These are phyloP conservation scores for Bemisia tabaci DNA, from an alignment of 1,140 invertebrate genomes.

Conservation along the genomic window DNA sequence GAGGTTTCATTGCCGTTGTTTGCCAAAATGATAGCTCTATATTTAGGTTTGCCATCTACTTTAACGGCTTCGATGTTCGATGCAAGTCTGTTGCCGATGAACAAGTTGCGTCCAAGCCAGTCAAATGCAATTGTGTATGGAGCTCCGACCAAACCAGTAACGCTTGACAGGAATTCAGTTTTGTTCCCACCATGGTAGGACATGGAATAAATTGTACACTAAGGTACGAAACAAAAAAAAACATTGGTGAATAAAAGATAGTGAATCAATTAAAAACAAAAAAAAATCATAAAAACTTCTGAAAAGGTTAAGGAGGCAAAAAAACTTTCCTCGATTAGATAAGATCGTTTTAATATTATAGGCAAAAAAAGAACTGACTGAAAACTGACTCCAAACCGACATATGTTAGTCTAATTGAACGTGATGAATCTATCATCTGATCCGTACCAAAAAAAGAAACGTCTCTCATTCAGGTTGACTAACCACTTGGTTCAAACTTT, in stretches of 20 bases:
- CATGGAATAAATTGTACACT: slow-evolving; percentile 74
- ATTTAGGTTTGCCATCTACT: slow-evolving; percentile 67
- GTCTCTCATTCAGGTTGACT: too few species aligned
- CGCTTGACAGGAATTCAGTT: slow-evolving; percentile 61
- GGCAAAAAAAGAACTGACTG: background rate
- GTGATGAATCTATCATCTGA: too few species aligned
- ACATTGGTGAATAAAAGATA: slow-evolving; percentile 8
- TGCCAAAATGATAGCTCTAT: slow-evolving; percentile 73
- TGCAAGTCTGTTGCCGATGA: slow-evolving; percentile 79
- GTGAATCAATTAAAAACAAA: background rate
- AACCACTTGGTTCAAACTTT: too few species aligned
- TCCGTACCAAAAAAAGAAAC: too few species aligned
- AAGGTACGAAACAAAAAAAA: slow-evolving; percentile 25
- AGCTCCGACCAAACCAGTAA: slow-evolving; percentile 74
- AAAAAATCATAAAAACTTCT: too few species aligned
- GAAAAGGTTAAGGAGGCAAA: too few species aligned
- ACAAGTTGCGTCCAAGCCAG: slow-evolving; percentile 91
- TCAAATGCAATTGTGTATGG: slow-evolving; percentile 88
- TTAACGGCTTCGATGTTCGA: slow-evolving; percentile 87
- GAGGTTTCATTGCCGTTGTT: slow-evolving; percentile 79
- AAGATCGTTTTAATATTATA: background rate
- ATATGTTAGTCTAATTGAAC: background rate
- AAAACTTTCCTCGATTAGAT: too few species aligned
- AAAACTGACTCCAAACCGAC: background rate
- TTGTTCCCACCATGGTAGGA: slow-evolving; percentile 76